Conservation (phyloP, 2,888 invertebrate species). For the Uloborus plumipes region DNA sequence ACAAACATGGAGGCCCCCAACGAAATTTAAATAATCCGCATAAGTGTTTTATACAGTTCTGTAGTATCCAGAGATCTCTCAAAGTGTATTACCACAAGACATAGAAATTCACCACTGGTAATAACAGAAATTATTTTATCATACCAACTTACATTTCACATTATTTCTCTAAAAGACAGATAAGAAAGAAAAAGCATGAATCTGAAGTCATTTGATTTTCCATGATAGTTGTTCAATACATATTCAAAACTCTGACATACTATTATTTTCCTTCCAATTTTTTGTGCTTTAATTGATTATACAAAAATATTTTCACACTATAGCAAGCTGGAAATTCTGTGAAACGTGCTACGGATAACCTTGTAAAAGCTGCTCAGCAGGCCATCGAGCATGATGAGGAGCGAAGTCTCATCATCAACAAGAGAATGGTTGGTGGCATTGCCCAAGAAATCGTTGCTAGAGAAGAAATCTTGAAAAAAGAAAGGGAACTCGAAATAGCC, state of each 20-base stretch:
- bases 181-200: too few relatives aligned
- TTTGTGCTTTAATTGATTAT: not conserved
- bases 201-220: too few relatives aligned
- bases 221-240: too few relatives aligned
- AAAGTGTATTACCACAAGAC: too few relatives aligned
- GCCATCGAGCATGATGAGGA: slow-evolving; percentile 94
- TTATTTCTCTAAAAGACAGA: too few relatives aligned
- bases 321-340: slow-evolving; percentile 96
- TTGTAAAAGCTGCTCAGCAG: slow-evolving; percentile 93
- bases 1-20: too few relatives aligned
- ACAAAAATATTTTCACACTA: slow-evolving; percentile 19
- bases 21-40: too few relatives aligned
- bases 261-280: not conserved
- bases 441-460: slow-evolving; percentile 92
- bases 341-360: slow-evolving; percentile 96
- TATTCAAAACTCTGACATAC: not conserved
- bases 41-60: too few relatives aligned
- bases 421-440: slow-evolving; percentile 95
- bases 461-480: slow-evolving; percentile 86
- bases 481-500: slow-evolving; percentile 93
- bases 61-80: too few relatives aligned
- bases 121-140: too few relatives aligned
- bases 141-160: too few relatives aligned
- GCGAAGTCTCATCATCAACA: slow-evolving; percentile 88
- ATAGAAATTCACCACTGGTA: too few relatives aligned